Evolutionary conservation across 1,140 invertebrate species (phyloP).

Genomic region (Eupeodes corollae): DNA sequence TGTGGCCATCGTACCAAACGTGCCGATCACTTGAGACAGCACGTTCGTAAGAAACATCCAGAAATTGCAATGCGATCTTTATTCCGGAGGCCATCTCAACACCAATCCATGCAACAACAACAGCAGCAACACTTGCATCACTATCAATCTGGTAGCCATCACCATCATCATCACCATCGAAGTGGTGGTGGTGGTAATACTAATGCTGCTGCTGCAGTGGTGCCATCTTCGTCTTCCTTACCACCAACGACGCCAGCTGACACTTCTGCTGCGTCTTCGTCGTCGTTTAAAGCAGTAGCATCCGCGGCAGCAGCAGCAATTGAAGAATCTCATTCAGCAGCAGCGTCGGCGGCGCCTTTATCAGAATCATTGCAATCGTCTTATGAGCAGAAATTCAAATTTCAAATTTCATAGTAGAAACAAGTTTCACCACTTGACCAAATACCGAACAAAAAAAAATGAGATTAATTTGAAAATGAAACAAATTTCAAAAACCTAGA

Average conservation of each 20-base stretch:
- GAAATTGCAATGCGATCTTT: conserved; percentile 33
- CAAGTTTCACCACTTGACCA: too few species aligned
- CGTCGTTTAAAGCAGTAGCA: too few species aligned
- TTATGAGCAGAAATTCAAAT: too few species aligned
- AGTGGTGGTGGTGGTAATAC: neutral
- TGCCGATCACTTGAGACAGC: conserved; percentile 39
- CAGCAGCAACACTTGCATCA: conserved; percentile 13
- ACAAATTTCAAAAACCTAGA: too few species aligned
- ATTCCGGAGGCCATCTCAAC: conserved; percentile 20
- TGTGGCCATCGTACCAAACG: conserved; percentile 41
- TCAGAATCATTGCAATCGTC: too few species aligned
- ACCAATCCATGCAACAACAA: conserved; percentile 24
- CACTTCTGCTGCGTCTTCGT: too few species aligned
- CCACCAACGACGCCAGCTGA: neutral
- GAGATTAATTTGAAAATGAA: too few species aligned
- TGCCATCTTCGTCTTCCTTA: neutral
- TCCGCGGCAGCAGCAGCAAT: too few species aligned
- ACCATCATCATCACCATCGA: conserved; percentile 16
- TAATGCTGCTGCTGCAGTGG: neutral
- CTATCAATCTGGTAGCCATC: conserved; percentile 23
- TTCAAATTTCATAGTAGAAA: too few species aligned
- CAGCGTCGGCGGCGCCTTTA: too few species aligned
- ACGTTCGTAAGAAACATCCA: conserved; percentile 37
- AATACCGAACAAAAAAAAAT: too few species aligned
- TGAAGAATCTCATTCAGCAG: too few species aligned